Conservation (phyloP, 2,797 vertebrate species). For the Orestias chungarensis region DNA sequence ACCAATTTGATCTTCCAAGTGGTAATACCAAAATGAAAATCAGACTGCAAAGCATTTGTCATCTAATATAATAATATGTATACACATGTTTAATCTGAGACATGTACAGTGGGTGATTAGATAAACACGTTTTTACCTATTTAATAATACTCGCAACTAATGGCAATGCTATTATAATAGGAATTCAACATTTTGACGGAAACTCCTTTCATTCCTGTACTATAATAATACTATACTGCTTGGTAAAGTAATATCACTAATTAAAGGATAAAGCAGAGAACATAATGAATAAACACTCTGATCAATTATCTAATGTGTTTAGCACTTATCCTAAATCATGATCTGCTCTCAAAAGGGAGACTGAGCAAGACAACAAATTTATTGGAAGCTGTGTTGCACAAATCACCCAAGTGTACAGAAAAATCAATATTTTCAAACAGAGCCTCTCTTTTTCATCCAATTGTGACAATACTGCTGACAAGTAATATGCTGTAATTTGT, state of each 20-base stretch:
- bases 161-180: background rate
- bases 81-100: background rate
- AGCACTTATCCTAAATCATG: slow-evolving; percentile 58
- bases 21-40: too few species aligned
- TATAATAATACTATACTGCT: slow-evolving; percentile 23
- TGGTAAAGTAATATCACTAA: slow-evolving; percentile 3
- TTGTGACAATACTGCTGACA: slow-evolving; percentile 36
- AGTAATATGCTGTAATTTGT: slow-evolving; percentile 33
- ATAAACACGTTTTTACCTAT: too few species aligned
- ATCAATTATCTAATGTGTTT: slow-evolving; percentile 57
- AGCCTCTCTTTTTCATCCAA: slow-evolving; percentile 48
- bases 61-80: background rate
- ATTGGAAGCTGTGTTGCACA: slow-evolving; percentile 60
- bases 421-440: slow-evolving; percentile 63
- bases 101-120: too few species aligned
- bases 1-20: too few species aligned
- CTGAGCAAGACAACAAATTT: slow-evolving; percentile 60
- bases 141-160: background rate
- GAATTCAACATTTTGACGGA: background rate
- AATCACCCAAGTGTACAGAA: slow-evolving; percentile 62
- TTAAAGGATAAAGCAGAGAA: slow-evolving; percentile 18
- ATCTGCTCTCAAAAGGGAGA: slow-evolving; percentile 59
- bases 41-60: background rate
- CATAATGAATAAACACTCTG: slow-evolving; percentile 36
- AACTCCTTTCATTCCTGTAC: slow-evolving; percentile 1